Evolutionary conservation across 2,888 invertebrate species (phyloP).

Genomic region (Strigamia transsilvanica): DNA sequence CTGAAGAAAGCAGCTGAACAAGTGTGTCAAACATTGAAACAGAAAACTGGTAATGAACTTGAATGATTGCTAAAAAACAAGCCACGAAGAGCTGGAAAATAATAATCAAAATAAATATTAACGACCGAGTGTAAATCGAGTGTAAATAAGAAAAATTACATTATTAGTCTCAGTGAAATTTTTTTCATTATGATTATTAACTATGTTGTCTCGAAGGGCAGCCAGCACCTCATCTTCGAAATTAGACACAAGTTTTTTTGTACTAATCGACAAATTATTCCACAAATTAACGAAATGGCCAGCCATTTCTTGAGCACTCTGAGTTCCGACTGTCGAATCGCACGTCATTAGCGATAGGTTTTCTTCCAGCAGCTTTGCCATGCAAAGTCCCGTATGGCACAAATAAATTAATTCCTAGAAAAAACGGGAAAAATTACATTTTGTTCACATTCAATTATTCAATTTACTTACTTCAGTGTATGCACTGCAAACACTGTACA

Average conservation of each 20-base stretch:
- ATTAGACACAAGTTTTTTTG: slow-evolving; percentile 22
- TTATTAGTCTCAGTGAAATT: slow-evolving; percentile 18
- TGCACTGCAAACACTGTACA: slow-evolving; percentile 19
- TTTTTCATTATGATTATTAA: slow-evolving; percentile 20
- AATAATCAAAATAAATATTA: not conserved
- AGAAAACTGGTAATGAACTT: slow-evolving; percentile 27
- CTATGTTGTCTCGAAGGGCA: slow-evolving; percentile 4
- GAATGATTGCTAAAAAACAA: slow-evolving; percentile 24
- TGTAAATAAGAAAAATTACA: not conserved
- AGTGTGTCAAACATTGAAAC: slow-evolving; percentile 8
- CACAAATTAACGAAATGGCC: slow-evolving; percentile 42
- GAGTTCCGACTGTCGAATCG: not conserved
- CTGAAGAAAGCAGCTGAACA: not conserved
- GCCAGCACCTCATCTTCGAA: slow-evolving; percentile 20
- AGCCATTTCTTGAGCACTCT: slow-evolving; percentile 49
- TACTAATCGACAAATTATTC: not conserved
- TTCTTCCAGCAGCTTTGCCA: slow-evolving; percentile 10
- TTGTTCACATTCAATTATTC: too few species aligned
- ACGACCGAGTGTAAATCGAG: not conserved
- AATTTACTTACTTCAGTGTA: slow-evolving; percentile 9
- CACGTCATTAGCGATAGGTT: not conserved
- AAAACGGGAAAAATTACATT: too few species aligned
- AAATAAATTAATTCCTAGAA: slow-evolving; percentile 17
- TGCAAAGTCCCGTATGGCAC: slow-evolving; percentile 12
- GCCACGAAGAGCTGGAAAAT: not conserved